Percentiles rank a stretch among this genome's conserved stretches.
Evolutionary conservation across 2,888 invertebrate species (phyloP).

Genomic region (Amblyjoppa fuscipennis): DNA sequence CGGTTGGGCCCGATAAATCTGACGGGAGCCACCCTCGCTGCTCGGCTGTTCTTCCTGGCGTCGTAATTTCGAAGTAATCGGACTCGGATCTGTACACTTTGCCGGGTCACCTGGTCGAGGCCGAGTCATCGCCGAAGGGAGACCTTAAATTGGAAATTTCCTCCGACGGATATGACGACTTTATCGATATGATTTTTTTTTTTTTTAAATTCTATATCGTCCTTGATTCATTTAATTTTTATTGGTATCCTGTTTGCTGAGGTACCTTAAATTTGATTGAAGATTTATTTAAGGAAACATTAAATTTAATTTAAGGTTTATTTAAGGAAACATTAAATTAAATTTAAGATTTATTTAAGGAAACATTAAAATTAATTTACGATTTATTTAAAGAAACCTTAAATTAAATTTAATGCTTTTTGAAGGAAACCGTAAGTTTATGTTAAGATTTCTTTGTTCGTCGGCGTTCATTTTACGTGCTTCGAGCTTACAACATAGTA

Average conservation of each 20-base stretch:
- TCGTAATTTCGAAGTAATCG: constrained; percentile 10
- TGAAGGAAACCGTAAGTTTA: background rate
- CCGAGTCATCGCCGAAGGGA: background rate
- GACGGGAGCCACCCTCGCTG: background rate
- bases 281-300: no score
- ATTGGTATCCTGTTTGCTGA: background rate
- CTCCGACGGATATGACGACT: background rate
- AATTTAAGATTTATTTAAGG: no score
- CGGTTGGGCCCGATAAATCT: background rate
- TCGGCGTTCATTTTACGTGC: background rate
- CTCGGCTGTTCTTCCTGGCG: background rate
- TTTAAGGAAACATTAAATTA: no score
- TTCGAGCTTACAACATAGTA: constrained; percentile 13
- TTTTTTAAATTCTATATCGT: background rate
- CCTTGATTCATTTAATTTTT: background rate
- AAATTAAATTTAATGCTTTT: no score
- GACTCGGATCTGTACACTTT: background rate
- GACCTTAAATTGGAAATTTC: background rate
- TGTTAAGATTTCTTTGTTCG: background rate
- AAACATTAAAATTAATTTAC: no score
- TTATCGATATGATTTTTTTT: background rate
- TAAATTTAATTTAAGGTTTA: no score
- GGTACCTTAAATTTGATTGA: background rate
- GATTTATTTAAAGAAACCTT: no score
- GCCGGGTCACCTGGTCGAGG: background rate